Percentiles rank a stretch among this genome's conserved stretches.
Conservation (phyloP, 2,113 vertebrate species). For the Junco hyemalis region DNA sequence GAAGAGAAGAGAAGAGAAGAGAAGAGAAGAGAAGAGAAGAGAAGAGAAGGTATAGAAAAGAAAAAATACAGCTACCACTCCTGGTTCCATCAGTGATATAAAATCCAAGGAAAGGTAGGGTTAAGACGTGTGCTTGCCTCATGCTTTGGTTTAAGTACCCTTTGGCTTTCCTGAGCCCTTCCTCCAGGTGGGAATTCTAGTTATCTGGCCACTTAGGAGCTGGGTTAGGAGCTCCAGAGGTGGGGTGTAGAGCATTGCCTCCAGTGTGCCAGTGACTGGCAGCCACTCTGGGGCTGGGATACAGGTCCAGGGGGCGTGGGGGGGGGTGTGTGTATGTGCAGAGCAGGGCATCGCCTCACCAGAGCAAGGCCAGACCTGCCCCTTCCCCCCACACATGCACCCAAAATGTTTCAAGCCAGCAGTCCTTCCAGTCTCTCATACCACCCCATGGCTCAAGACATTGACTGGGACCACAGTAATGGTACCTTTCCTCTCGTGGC, state of each 20-base stretch:
- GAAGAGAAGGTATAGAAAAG: neutral
- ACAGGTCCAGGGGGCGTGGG: neutral
- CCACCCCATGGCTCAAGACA: neutral
- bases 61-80: neutral
- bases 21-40: no score
- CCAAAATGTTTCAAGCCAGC: neutral
- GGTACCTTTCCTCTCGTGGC: neutral
- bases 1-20: no score
- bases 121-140: neutral
- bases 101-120: neutral
- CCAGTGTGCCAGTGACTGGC: no score
- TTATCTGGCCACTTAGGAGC: neutral
- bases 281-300: no score
- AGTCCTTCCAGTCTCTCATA: neutral
- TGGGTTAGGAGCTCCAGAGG: neutral
- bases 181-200: no score
- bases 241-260: no score
- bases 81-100: neutral
- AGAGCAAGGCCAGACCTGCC: neutral
- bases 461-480: neutral
- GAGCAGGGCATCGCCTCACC: neutral
- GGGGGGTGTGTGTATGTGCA: neutral
- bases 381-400: no score
- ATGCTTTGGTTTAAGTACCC: neutral
- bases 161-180: neutral